These are phyloP conservation scores for Drosophila peninsularis DNA, from an alignment of 2,888 invertebrate genomes.

Conservation along the genomic window DNA sequence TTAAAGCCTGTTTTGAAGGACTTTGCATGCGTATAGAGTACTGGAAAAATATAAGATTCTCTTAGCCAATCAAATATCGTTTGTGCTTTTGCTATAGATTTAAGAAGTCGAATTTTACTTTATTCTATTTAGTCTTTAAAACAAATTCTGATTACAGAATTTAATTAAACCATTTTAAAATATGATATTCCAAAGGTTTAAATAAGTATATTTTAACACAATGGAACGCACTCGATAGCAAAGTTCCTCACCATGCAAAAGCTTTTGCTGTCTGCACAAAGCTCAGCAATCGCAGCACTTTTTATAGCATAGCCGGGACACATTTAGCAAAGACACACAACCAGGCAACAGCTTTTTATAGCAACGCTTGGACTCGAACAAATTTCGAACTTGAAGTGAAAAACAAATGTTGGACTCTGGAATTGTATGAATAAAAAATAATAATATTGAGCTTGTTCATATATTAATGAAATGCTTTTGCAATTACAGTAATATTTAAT, in stretches of 20 bases:
- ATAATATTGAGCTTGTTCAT: too few relatives aligned
- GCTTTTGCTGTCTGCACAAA: not conserved
- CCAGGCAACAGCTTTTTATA: conserved; percentile 11
- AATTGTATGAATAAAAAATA: not conserved
- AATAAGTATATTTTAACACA: not conserved
- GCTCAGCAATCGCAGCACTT: not conserved
- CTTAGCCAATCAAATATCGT: too few relatives aligned
- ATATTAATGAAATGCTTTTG: conserved; percentile 1
- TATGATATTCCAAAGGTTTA: too few relatives aligned
- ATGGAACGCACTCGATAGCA: not conserved
- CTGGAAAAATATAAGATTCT: too few relatives aligned
- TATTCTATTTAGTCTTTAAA: too few relatives aligned
- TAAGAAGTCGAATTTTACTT: too few relatives aligned
- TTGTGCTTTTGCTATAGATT: too few relatives aligned
- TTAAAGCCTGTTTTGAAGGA: not conserved
- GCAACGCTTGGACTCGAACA: not conserved
- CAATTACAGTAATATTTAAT: conserved; percentile 5
- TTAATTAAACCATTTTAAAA: not conserved
- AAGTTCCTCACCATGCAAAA: not conserved
- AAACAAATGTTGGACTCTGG: not conserved
- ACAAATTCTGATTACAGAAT: too few relatives aligned
- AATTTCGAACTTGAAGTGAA: not conserved
- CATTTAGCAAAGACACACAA: conserved; percentile 33
- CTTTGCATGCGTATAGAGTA: too few relatives aligned
- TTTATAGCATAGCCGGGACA: conserved; percentile 39